Conservation (phyloP, 2,113 vertebrate genomes). For the Gnathonemus longibarbis region DNA sequence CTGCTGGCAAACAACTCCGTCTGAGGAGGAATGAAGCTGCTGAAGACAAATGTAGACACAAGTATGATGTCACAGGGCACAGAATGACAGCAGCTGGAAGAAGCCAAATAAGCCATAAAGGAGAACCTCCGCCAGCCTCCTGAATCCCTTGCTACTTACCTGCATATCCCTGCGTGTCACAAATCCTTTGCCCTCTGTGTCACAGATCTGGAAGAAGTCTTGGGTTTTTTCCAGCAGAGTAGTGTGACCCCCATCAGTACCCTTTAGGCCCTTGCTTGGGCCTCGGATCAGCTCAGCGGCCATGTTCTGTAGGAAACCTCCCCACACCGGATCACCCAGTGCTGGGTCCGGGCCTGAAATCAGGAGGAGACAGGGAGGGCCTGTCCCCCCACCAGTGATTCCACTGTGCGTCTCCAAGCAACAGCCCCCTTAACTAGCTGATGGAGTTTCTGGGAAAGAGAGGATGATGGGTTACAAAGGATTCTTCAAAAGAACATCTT, state of each 20-base stretch:
- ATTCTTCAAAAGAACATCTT: background rate
- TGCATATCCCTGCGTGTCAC: slow-evolving; percentile 77
- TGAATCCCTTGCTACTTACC: slow-evolving; percentile 56
- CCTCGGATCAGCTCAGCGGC: slow-evolving; percentile 25
- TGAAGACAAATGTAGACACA: background rate
- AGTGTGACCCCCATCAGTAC: slow-evolving; percentile 38
- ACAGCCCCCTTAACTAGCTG: background rate
- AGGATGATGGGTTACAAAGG: background rate
- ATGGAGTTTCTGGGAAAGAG: background rate
- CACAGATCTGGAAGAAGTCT: slow-evolving; percentile 88
- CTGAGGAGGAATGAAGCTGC: background rate
- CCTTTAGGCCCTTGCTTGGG: slow-evolving; percentile 25
- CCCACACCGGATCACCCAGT: background rate
- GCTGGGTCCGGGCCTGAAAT: background rate
- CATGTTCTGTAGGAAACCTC: background rate
- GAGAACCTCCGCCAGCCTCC: background rate
- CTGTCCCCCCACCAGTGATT: background rate
- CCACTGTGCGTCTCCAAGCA: background rate
- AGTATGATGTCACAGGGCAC: background rate
- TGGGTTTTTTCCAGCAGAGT: slow-evolving; percentile 66
- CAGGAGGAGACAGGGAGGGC: background rate
- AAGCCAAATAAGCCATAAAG: background rate
- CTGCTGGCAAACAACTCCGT: background rate
- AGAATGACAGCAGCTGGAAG: background rate
- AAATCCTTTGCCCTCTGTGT: slow-evolving; percentile 79